These are phyloP conservation scores for Todus mexicanus DNA, from an alignment of 2,797 vertebrate species.

Conservation along the genomic window DNA sequence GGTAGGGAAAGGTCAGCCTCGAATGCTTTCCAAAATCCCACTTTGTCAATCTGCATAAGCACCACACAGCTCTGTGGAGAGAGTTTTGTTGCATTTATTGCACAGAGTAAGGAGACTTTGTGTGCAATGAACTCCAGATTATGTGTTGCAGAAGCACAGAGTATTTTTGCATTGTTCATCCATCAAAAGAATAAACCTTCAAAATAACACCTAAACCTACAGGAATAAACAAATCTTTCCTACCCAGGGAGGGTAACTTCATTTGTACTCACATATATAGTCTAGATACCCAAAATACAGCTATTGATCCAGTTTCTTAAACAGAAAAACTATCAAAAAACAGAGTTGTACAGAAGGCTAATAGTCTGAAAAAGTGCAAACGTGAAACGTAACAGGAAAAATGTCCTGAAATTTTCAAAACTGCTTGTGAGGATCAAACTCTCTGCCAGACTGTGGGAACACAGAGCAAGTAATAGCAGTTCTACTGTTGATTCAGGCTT, in stretches of 20 bases:
- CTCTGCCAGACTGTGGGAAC: neutral
- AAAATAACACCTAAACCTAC: neutral
- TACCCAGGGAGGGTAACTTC: neutral
- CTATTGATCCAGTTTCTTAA: neutral
- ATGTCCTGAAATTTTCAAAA: neutral
- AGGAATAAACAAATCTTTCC: neutral
- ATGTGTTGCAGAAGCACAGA: neutral
- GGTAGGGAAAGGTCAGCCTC: conserved; percentile 17
- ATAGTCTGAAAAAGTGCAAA: neutral
- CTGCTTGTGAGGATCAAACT: neutral
- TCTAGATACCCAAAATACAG: neutral
- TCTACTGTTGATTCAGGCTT: conserved; percentile 18
- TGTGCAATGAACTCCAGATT: neutral
- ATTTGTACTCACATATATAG: neutral
- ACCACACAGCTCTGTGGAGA: fast-evolving
- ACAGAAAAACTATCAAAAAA: neutral
- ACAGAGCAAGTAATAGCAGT: neutral
- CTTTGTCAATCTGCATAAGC: neutral
- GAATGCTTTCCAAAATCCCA: conserved; percentile 13
- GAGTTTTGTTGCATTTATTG: neutral
- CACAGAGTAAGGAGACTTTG: neutral
- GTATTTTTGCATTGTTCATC: conserved; percentile 2
- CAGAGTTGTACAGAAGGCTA: neutral
- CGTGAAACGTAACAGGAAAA: neutral
- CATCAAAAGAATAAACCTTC: neutral